Conservation (phyloP, 37 sponge, comb jelly and placozoan genomes). For the Geodia barretti region DNA sequence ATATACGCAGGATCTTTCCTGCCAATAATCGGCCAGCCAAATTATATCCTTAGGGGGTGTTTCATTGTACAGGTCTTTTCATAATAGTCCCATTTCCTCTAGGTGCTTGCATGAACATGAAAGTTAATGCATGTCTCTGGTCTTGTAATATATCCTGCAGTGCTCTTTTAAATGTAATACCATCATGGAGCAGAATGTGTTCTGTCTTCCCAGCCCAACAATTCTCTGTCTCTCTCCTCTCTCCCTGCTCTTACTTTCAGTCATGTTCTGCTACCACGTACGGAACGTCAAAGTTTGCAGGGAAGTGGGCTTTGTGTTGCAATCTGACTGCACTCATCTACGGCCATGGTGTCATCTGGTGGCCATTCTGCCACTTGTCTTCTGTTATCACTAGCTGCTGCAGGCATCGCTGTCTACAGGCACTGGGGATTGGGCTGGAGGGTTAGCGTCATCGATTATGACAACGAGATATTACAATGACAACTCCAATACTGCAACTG, state of each 20-base stretch:
- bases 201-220: too few relatives aligned
- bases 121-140: too few relatives aligned
- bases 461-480: not conserved
- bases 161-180: too few relatives aligned
- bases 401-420: not conserved
- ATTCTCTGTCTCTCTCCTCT: too few relatives aligned
- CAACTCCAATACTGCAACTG: not conserved
- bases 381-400: not conserved
- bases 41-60: too few relatives aligned
- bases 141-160: too few relatives aligned
- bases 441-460: not conserved
- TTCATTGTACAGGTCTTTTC: too few relatives aligned
- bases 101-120: too few relatives aligned
- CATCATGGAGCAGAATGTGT: too few relatives aligned
- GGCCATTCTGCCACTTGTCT: not conserved
- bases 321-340: not conserved
- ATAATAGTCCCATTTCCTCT: too few relatives aligned
- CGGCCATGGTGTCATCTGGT: not conserved
- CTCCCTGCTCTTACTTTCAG: not conserved
- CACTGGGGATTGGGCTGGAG: not conserved
- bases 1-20: not conserved
- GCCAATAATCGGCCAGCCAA: too few relatives aligned
- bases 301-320: not conserved
- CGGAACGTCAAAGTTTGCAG: not conserved
- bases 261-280: not conserved